These are phyloP conservation scores for Apogon hyalosoma DNA, from an alignment of 2,797 vertebrate genomes.

Conservation along the genomic window DNA sequence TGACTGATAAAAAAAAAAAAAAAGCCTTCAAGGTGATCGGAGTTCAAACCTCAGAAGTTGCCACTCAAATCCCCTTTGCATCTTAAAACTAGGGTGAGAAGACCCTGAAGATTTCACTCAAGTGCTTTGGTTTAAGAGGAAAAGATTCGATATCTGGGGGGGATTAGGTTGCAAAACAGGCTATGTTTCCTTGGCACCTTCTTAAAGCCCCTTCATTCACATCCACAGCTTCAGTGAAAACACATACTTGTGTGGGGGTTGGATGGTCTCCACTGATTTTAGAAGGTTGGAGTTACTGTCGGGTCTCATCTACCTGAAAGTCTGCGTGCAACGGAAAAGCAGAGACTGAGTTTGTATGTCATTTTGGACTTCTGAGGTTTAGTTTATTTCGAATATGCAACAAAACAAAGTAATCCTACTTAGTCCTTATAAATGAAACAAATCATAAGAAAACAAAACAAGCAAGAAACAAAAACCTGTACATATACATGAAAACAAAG, in stretches of 20 bases:
- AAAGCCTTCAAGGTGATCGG: constrained; percentile 2
- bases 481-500: too few species aligned
- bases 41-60: constrained; percentile 38
- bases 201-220: constrained; percentile 54
- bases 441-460: too few species aligned
- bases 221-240: constrained; percentile 56
- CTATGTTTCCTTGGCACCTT: constrained; percentile 43
- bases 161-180: constrained; percentile 55
- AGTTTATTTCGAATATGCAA: too few species aligned
- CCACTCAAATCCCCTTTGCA: constrained; percentile 13
- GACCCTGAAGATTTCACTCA: constrained; percentile 40
- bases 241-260: constrained; percentile 47
- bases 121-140: constrained; percentile 49
- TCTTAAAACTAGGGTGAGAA: constrained; percentile 44
- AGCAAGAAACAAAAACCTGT: too few species aligned
- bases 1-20: not conserved
- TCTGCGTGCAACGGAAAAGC: constrained; percentile 14
- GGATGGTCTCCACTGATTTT: constrained; percentile 38
- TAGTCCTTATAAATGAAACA: too few species aligned
- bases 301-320: constrained; percentile 18
- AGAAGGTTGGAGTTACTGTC: constrained; percentile 43
- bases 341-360: constrained; percentile 21
- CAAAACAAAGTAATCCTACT: too few species aligned
- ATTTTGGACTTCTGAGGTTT: not conserved
- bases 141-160: constrained; percentile 51